Evolutionary conservation across 2,113 vertebrate species (phyloP).

Genomic region (Corythaeola cristata): DNA sequence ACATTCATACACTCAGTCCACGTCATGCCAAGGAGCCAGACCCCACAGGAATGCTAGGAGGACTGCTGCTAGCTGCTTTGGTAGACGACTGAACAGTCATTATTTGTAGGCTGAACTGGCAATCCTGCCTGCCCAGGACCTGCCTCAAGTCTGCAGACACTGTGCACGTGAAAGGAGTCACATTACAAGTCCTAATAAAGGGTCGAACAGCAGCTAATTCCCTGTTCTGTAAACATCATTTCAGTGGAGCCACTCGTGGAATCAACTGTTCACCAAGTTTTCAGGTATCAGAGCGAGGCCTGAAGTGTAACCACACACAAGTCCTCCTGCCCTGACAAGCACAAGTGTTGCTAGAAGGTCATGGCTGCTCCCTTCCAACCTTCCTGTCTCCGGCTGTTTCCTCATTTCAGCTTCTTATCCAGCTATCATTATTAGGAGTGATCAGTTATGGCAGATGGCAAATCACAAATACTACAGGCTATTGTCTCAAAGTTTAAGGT

Average conservation of each 20-base stretch:
- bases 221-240: no score
- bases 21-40: neutral
- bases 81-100: neutral
- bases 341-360: neutral
- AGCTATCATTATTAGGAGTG: neutral
- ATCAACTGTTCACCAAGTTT: neutral
- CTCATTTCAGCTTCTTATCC: neutral
- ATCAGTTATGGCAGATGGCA: neutral
- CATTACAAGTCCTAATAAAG: neutral
- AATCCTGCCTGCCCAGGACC: no score
- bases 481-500: neutral
- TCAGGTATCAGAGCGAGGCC: neutral
- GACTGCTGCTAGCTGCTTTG: neutral
- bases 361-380: neutral
- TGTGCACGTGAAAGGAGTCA: neutral
- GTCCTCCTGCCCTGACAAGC: neutral
- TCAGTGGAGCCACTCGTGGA: neutral
- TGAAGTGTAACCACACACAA: fast-evolving
- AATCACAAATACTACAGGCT: neutral
- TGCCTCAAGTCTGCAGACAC: neutral
- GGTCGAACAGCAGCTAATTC: fast-evolving
- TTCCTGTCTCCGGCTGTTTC: neutral
- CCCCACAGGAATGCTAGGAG: neutral
- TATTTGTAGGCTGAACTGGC: neutral
- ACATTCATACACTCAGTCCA: neutral